phyloP scores from a whole-genome alignment of 2,797 vertebrate genomes.

The Lycodopsis pacificus region DNA sequence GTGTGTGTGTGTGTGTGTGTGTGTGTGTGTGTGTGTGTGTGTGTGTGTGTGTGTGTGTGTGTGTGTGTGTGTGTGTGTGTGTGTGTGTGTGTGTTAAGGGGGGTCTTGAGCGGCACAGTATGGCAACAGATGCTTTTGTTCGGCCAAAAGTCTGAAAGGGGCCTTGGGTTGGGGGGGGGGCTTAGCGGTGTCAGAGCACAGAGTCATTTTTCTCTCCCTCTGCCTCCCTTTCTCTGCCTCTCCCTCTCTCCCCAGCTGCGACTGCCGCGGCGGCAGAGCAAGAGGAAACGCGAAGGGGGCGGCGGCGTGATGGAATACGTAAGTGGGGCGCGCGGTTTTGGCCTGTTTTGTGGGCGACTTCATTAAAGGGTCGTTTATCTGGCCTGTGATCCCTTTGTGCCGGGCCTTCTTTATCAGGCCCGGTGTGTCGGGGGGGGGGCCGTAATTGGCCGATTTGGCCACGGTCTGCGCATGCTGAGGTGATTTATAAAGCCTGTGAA shows the following conservation, averaged over 20 bases:
- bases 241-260: constrained; percentile 89
- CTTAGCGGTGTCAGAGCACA: constrained; percentile 78
- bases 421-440: constrained; percentile 97
- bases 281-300: constrained; percentile 98
- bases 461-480: constrained; percentile 89
- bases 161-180: constrained; percentile 73
- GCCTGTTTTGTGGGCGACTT: constrained; percentile 89
- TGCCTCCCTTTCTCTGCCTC: constrained; percentile 91
- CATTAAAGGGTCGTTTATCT: constrained; percentile 90
- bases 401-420: constrained; percentile 83
- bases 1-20: constrained; percentile 56
- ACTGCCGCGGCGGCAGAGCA: constrained; percentile 94
- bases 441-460: constrained; percentile 99
- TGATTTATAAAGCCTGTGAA: constrained; percentile 99
- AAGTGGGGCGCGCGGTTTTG: constrained; percentile 92
- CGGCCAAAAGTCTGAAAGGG: constrained; percentile 94
- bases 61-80: constrained; percentile 42
- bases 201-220: constrained; percentile 97
- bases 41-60: constrained; percentile 51
- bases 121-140: constrained; percentile 99
- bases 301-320: constrained; percentile 99
- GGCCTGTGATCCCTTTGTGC: constrained; percentile 88
- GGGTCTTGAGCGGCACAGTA: constrained; percentile 95
- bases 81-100: constrained; percentile 64
- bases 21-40: constrained; percentile 50